Conservation (phyloP, 2,113 vertebrate genomes). For the Myrmecobius fasciatus region DNA sequence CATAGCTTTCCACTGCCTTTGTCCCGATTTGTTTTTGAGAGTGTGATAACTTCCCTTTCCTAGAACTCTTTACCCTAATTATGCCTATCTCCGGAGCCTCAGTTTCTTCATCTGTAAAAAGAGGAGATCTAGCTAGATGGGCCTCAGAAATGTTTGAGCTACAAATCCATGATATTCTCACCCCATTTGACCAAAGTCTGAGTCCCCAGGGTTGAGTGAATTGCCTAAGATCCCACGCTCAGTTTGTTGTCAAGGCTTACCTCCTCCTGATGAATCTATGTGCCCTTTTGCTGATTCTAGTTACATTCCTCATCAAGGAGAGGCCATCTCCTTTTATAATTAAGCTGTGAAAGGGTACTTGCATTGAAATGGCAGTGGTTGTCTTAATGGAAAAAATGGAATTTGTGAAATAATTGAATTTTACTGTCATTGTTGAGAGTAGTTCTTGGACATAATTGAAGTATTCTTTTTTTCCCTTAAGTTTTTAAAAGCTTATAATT, state of each 20-base stretch:
- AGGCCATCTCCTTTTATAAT: not conserved
- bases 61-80: not conserved
- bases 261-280: not conserved
- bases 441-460: not conserved
- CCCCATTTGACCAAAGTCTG: not conserved
- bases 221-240: not conserved
- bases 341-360: constrained; percentile 15
- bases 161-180: not conserved
- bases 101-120: not conserved
- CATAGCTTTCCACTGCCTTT: not conserved
- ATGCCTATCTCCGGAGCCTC: not conserved
- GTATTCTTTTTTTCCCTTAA: constrained; percentile 34
- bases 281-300: not conserved
- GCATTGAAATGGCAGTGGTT: constrained; percentile 7
- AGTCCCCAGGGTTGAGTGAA: not conserved
- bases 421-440: not conserved
- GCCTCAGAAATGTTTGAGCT: not conserved
- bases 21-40: not conserved
- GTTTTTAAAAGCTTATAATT: not conserved
- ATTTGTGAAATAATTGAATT: constrained; percentile 23
- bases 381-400: not conserved
- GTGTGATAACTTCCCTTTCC: not conserved
- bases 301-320: not conserved
- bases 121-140: not conserved
- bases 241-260: not conserved